Evolutionary conservation across 2,888 invertebrate species (phyloP), one percentile per base, ranked within the genome.

Genomic region (Neria commutata): DNA sequence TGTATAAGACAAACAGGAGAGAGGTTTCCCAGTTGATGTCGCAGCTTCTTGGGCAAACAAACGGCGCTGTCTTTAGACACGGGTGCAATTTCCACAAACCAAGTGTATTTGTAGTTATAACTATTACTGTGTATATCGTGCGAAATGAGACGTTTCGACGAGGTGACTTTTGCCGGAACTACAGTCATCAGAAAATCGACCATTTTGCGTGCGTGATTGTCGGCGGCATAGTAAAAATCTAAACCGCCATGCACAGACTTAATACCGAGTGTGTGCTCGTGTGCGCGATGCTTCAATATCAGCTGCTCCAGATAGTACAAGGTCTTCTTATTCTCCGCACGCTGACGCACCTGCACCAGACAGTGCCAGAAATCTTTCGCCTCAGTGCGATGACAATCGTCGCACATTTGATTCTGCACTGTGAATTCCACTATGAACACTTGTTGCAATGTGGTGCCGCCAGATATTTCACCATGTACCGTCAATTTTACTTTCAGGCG

Each of bases 351-450:
- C 88, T 98, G 91, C 55, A 94, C 92, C 80, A 94, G 72, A 40
- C 98, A 95, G 72, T 92, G 90, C 99, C 99, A 99, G 78, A 89
- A 99, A 82, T 99, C 92, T 80, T 99, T 96, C 0, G 98, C 98
- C 82, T 99, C 98, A 0, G 91, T 88, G 16, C 97, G 88, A 80
- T 98, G 98, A 80, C 99, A 99, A 60, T 96, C 95, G 76, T 94
- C 92, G 81, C 99, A 99, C 94, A 98, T 96, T 81, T 97, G 96
- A 83, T 92, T 90, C 72, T 89, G 90, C 1, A 98, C 87, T 0
- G 89, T 88, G 78, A 91, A 99, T 78, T 99, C 98, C 2, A 99
- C 95, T 40, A 97, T 86, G 78, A 98, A 98, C 3, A 94, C 90
- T 83, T 99, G 98, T 78, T 99, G 94, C 14, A 98, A 84, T 8